These are phyloP conservation scores for Panulirus ornatus DNA, from an alignment of 1,140 invertebrate species.

Conservation along the genomic window DNA sequence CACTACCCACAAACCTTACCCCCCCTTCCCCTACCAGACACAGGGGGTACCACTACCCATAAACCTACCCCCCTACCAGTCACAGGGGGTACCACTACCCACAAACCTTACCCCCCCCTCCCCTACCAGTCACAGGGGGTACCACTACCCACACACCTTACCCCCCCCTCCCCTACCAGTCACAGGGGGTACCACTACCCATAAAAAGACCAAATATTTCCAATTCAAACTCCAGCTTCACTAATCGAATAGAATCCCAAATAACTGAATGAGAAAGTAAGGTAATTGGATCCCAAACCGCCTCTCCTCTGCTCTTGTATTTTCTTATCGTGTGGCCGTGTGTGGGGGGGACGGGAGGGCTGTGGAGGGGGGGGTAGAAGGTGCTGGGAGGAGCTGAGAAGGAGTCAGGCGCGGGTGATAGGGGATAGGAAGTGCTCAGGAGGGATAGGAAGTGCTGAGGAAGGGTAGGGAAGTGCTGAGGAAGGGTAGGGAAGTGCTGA, in stretches of 20 bases:
- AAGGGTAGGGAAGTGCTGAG: neutral
- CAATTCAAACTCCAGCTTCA: slow-evolving; percentile 45
- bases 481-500: neutral
- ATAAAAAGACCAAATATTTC: slow-evolving; percentile 57
- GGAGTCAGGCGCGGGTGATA: neutral
- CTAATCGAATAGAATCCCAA: slow-evolving; percentile 70
- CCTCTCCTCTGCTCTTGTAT: slow-evolving; percentile 49
- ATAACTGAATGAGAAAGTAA: slow-evolving; percentile 66
- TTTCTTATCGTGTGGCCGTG: too few relatives aligned
- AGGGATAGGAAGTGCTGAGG: neutral
- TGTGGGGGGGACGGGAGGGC: neutral
- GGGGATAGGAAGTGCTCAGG: neutral
- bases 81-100: too few relatives aligned
- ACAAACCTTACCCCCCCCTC: too few relatives aligned
- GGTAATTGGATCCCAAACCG: slow-evolving; percentile 52
- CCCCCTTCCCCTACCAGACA: too few relatives aligned
- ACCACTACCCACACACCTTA: too few relatives aligned
- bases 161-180: too few relatives aligned
- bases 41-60: too few relatives aligned
- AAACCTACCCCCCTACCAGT: too few relatives aligned
- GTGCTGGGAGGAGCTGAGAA: neutral
- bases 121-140: too few relatives aligned
- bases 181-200: too few relatives aligned
- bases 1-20: too few relatives aligned
- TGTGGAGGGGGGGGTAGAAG: neutral